These are phyloP conservation scores for Malacoraja senta DNA, from an alignment of 2,797 vertebrate genomes.

Conservation along the genomic window DNA sequence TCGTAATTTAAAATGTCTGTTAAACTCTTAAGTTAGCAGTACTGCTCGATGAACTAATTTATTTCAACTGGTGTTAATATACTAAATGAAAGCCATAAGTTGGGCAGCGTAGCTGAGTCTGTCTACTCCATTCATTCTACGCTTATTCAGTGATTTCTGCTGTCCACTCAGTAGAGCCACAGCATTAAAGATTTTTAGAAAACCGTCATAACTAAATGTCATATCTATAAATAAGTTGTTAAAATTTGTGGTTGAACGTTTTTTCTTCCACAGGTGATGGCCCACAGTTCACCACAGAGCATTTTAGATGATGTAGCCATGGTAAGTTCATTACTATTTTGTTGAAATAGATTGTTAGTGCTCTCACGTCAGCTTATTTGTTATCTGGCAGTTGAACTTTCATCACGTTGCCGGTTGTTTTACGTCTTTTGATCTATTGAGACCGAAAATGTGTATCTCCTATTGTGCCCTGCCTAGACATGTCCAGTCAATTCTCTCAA, in stretches of 20 bases:
- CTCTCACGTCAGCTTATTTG: not conserved
- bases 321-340: constrained; percentile 63
- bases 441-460: too few relatives aligned
- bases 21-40: not conserved
- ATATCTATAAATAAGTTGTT: not conserved
- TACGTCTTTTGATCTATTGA: not conserved
- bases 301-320: constrained; percentile 97
- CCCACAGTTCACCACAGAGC: constrained; percentile 89
- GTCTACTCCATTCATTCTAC: not conserved
- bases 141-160: not conserved
- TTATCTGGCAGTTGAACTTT: not conserved
- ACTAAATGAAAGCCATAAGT: not conserved
- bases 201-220: not conserved
- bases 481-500: too few relatives aligned
- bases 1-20: not conserved
- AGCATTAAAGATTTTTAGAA: not conserved
- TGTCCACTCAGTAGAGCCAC: not conserved
- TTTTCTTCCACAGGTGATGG: constrained; percentile 78
- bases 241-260: not conserved
- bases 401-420: not conserved
- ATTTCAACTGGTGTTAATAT: not conserved
- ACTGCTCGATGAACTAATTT: not conserved
- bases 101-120: not conserved
- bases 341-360: not conserved
- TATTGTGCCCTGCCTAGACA: too few relatives aligned